A percentile compares a stretch with the other conserved stretches of the same genome.
phyloP scores from a whole-genome alignment of 2,113 vertebrate species.

The Albula goreensis region DNA sequence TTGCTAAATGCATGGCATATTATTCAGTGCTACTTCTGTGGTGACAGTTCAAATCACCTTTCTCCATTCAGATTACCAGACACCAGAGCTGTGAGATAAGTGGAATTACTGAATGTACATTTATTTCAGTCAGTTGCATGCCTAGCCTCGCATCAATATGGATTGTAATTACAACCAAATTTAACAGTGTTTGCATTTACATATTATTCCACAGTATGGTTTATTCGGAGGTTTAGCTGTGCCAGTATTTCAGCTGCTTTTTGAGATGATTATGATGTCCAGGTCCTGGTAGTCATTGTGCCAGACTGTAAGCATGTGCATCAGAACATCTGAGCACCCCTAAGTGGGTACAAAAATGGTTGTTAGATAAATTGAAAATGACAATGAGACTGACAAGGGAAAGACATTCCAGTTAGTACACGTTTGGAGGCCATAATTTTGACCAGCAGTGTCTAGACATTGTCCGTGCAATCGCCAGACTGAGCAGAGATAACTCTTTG shows the following conservation, averaged over 20 bases:
- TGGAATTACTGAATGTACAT: slow-evolving; percentile 66
- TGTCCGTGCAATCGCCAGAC: slow-evolving; percentile 51
- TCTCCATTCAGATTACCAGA: slow-evolving; percentile 61
- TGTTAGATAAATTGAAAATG: slow-evolving; percentile 6
- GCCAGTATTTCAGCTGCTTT: neutral
- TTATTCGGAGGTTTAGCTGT: neutral
- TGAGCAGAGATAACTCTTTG: slow-evolving; percentile 49
- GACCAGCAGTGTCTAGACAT: slow-evolving; percentile 40
- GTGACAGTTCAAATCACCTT: slow-evolving; percentile 58
- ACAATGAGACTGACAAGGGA: slow-evolving; percentile 7
- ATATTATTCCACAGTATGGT: neutral
- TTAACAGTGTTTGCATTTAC: slow-evolving; percentile 17
- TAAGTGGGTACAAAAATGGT: neutral
- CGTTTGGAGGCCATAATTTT: slow-evolving; percentile 40
- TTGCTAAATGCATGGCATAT: slow-evolving; percentile 33
- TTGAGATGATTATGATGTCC: neutral
- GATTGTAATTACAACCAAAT: slow-evolving; percentile 44
- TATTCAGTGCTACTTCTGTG: slow-evolving; percentile 62
- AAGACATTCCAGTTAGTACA: slow-evolving; percentile 41
- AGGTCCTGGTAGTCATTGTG: neutral
- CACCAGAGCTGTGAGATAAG: slow-evolving; percentile 48
- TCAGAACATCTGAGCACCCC: neutral
- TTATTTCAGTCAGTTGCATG: slow-evolving; percentile 55
- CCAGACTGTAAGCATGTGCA: neutral
- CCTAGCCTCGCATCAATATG: slow-evolving; percentile 54